phyloP scores from a whole-genome alignment of 1,140 invertebrate species.

The Globodera rostochiensis region DNA sequence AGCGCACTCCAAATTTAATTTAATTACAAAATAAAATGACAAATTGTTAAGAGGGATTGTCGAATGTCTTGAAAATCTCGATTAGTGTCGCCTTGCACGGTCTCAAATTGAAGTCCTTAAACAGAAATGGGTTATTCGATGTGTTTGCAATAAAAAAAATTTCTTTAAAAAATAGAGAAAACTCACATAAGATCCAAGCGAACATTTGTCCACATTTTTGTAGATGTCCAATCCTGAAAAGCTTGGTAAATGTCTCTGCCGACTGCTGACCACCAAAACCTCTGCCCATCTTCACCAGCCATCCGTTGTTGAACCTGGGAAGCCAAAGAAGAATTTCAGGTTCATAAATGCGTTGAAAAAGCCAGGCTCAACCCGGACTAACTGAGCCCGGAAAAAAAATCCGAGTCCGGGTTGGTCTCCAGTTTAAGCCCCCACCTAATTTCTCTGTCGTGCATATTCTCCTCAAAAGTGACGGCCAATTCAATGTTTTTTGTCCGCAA shows the following conservation, averaged over 20 bases:
- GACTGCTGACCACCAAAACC: background rate
- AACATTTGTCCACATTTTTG: conserved; percentile 31
- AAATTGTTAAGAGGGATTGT: background rate
- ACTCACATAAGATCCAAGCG: conserved; percentile 19
- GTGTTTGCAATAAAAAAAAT: no score
- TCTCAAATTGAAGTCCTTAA: conserved; percentile 3
- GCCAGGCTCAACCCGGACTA: no score
- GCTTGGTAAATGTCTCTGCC: background rate
- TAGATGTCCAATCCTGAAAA: conserved; percentile 31
- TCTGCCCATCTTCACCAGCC: conserved; percentile 39
- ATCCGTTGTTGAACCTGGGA: conserved; percentile 31
- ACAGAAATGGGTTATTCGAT: background rate
- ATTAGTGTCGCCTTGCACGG: conserved; percentile 16
- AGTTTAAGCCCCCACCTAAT: background rate
- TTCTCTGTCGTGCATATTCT: conserved; percentile 33
- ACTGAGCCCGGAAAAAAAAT: no score
- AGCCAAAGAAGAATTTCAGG: no score
- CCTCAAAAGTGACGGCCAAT: conserved; percentile 12
- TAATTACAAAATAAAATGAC: background rate
- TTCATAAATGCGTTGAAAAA: no score
- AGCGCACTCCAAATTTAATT: no score
- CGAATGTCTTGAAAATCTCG: conserved; percentile 18
- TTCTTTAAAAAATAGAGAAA: no score
- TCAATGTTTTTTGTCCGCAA: conserved; percentile 10
- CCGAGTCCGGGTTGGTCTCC: no score